Base-by-base conservation (phyloP, 2,888 invertebrate species). In the Lochmaea crataegi region DNA sequence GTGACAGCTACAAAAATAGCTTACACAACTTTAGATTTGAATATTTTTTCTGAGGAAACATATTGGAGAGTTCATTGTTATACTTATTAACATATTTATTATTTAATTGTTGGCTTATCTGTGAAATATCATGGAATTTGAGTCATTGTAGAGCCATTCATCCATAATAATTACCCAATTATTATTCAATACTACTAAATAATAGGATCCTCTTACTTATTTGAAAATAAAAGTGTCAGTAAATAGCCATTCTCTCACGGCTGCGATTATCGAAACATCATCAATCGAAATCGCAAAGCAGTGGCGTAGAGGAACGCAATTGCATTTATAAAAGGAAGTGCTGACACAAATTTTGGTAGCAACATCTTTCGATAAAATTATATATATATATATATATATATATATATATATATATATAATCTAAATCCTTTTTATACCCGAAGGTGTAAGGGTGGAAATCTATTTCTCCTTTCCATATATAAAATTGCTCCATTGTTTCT, bases 191-290 rank as follows among this genome's bases (percentile, higher is more conserved):
- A 70, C 41, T 32, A 61, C 38, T 63, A 57, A 60, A 64, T 70
- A 70, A 70, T 70, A 56, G 70, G 70, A 64, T 64, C 64, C 32
- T 70, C 57, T 64, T 53, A 32, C 42, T 65, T 53, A 38, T 32
- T 45, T 41, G 38, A 51, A 69, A 63, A 68, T 48, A 61, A 63
- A 69, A 51, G 69, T 69, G 69, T 69, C 63, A 53, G 51, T 56
- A 57, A 70, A 64, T 57, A 70, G 42, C 56, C 18, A 65, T 38
- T 63, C 16, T 63, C 61, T 42, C 61, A 63, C 61, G 61, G 42
- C 38, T 26, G 18, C 12, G 16, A n/a, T 57, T 60, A 60, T 60
- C 26, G 12, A 26, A 60, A 60, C 7, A 60, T 60, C 60, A 32
- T 60, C 26, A 60, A 26, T 32, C 38, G 14, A 16, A 41, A 60